Evolutionary conservation across 2,113 vertebrate species (phyloP).

Genomic region (Eira barbara): DNA sequence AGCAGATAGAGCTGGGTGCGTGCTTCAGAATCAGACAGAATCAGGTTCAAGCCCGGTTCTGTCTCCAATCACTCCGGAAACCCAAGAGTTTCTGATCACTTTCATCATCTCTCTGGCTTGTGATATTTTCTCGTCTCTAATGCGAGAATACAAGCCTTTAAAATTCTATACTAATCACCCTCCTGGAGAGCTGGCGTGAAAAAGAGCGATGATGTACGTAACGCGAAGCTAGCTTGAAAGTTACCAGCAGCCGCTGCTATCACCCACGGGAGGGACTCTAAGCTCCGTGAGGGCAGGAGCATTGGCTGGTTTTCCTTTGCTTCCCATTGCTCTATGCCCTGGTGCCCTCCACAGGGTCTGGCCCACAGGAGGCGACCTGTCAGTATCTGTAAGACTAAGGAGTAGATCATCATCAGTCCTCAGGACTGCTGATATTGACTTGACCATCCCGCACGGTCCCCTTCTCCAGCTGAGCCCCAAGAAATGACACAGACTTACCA

Average conservation of each 20-base stretch:
- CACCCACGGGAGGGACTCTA: not conserved
- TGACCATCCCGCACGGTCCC: not conserved
- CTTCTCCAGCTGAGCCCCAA: not conserved
- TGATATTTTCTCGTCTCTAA: not conserved
- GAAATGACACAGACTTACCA: constrained; percentile 85
- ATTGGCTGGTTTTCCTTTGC: not conserved
- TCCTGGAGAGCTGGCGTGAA: not conserved
- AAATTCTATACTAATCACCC: not conserved
- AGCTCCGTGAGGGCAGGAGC: no score
- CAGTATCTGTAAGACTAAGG: not conserved
- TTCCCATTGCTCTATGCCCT: not conserved
- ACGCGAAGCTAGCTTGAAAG: not conserved
- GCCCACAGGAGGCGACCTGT: not conserved
- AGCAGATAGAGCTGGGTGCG: not conserved
- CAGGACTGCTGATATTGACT: not conserved
- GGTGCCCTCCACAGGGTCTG: not conserved
- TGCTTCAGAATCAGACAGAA: not conserved
- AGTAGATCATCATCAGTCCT: not conserved
- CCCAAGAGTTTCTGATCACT: not conserved
- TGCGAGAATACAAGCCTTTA: not conserved
- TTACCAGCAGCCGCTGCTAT: no score
- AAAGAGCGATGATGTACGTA: not conserved
- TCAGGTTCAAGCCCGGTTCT: not conserved
- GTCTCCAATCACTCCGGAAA: not conserved
- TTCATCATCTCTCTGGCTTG: not conserved